A percentile compares a stretch with the other conserved stretches of the same genome.
phyloP scores from a whole-genome alignment of 2,113 vertebrate species.

The Chroicocephalus ridibundus region DNA sequence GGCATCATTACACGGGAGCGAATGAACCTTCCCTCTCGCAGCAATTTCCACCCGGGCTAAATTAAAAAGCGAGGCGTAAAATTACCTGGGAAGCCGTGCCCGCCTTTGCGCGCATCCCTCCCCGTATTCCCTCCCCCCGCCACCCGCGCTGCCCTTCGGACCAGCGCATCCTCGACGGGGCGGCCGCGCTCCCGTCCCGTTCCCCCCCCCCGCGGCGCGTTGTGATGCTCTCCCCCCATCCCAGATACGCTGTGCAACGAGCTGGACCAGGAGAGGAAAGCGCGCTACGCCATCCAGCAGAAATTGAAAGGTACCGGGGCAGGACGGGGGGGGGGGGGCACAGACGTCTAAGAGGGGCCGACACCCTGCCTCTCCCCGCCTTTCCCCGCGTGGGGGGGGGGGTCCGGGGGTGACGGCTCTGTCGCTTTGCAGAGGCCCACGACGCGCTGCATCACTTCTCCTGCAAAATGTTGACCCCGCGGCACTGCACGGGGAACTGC shows the following conservation, averaged over 20 bases:
- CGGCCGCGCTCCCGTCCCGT: background rate
- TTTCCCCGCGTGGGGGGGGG: background rate
- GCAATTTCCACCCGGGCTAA: slow-evolving; percentile 65
- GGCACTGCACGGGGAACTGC: slow-evolving; percentile 92
- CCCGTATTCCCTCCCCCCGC: background rate
- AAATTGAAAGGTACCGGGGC: slow-evolving; percentile 87
- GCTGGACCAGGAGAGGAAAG: slow-evolving; percentile 92
- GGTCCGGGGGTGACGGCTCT: background rate
- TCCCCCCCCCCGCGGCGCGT: background rate
- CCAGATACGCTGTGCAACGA: slow-evolving; percentile 92
- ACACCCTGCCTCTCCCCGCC: no score
- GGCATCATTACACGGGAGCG: slow-evolving; percentile 59
- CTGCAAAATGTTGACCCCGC: slow-evolving; percentile 94
- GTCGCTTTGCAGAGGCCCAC: slow-evolving; percentile 85
- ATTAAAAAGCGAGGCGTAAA: slow-evolving; percentile 74
- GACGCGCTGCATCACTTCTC: slow-evolving; percentile 94
- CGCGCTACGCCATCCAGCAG: slow-evolving; percentile 93
- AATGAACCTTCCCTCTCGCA: slow-evolving; percentile 60
- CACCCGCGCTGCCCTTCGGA: background rate
- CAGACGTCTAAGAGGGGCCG: no score
- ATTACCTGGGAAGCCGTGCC: slow-evolving; percentile 62
- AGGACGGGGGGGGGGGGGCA: background rate
- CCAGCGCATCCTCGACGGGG: background rate
- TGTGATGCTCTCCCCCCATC: background rate
- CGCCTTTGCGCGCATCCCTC: slow-evolving; percentile 24